phyloP scores from a whole-genome alignment of 2,113 vertebrate species.

The Eonycteris spelaea region DNA sequence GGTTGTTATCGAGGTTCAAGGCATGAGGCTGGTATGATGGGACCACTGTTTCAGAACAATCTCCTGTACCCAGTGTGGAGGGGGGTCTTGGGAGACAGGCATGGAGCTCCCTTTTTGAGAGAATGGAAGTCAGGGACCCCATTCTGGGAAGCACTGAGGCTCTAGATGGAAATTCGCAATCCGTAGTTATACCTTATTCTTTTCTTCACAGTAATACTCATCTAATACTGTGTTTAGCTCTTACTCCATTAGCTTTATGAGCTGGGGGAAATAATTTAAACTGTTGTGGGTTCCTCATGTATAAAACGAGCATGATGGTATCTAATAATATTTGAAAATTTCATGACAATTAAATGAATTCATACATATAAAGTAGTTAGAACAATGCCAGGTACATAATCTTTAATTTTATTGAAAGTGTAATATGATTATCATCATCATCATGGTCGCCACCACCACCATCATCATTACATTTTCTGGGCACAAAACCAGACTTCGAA shows the following conservation, averaged over 20 bases:
- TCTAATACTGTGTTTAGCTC: background rate
- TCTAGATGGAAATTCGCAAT: too few relatives aligned
- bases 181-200: background rate
- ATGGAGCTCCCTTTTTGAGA: background rate
- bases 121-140: background rate
- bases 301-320: background rate
- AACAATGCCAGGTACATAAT: background rate
- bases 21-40: rapidly evolving
- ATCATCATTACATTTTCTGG: background rate
- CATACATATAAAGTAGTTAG: background rate
- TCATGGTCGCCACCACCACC: background rate
- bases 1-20: background rate
- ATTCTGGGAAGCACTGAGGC: background rate
- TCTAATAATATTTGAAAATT: background rate
- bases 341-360: background rate
- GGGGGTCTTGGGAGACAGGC: background rate
- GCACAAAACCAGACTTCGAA: background rate
- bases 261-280: background rate
- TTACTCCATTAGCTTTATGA: background rate
- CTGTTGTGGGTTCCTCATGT: background rate
- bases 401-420: background rate
- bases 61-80: too few relatives aligned
- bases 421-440: background rate
- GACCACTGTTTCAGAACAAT: background rate
- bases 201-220: background rate